Conservation (phyloP, 2,797 vertebrate species). For the Tachyglossus aculeatus region DNA sequence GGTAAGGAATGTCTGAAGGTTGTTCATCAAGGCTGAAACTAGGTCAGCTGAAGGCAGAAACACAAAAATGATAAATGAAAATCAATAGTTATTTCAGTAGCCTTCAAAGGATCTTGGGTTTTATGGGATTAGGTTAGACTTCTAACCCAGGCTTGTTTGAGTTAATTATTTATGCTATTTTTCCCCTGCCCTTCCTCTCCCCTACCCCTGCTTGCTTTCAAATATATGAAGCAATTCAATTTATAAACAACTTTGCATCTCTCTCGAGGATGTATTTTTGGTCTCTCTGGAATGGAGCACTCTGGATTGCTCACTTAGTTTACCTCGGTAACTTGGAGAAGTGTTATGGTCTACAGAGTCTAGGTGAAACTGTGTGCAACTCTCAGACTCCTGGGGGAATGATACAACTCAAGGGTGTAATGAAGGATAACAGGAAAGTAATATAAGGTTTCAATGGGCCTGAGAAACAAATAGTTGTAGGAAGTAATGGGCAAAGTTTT, state of each 20-base stretch:
- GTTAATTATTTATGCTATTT: neutral
- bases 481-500: too few species aligned
- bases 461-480: too few species aligned
- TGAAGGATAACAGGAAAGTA: neutral
- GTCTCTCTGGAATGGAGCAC: neutral
- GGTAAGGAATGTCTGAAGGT: conserved; percentile 1
- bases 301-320: too few species aligned
- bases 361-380: neutral
- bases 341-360: neutral
- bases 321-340: too few species aligned
- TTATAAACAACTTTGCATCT: neutral
- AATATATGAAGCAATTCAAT: neutral
- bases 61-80: neutral
- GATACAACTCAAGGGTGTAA: neutral
- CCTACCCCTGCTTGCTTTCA: neutral
- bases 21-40: neutral
- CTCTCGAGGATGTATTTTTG: neutral
- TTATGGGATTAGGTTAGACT: neutral
- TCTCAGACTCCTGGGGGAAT: neutral
- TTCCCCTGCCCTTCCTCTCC: neutral
- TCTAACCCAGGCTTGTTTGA: too few species aligned
- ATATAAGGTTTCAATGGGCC: too few species aligned
- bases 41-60: neutral
- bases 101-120: neutral
- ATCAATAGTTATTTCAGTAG: neutral